These are phyloP conservation scores for Plecturocebus donacophilus DNA, from an alignment of 2,113 vertebrate species.

Conservation along the genomic window DNA sequence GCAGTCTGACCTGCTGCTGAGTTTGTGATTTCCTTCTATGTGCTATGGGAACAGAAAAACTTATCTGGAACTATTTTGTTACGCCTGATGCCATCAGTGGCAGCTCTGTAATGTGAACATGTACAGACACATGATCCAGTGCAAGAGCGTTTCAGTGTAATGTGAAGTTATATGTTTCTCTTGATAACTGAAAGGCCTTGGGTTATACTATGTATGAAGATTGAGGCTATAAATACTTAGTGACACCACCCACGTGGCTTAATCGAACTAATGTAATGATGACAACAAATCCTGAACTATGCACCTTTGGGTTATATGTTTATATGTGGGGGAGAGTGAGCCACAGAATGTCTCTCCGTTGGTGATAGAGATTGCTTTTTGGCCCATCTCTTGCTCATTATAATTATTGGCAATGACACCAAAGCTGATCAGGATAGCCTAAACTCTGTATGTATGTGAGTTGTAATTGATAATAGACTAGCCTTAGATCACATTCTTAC, in stretches of 20 bases:
- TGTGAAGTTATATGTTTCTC: not conserved
- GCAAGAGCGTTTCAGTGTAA: not conserved
- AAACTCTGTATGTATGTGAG: not conserved
- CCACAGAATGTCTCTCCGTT: not conserved
- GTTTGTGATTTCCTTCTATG: not conserved
- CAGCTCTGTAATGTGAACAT: not conserved
- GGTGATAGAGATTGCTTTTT: not conserved
- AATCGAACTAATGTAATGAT: not conserved
- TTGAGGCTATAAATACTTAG: not conserved
- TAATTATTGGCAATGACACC: not conserved
- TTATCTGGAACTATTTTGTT: not conserved
- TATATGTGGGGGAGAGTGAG: not conserved
- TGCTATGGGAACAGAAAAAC: not conserved
- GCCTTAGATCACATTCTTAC: not conserved
- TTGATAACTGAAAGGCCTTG: not conserved
- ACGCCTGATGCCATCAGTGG: not conserved
- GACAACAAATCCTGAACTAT: not conserved
- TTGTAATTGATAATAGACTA: not conserved
- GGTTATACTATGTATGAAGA: not conserved
- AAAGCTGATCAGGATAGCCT: not conserved
- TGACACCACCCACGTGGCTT: not conserved
- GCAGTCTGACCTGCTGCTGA: not conserved
- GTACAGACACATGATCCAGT: not conserved
- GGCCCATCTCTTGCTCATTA: not conserved
- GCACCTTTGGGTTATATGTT: not conserved